Evolutionary conservation across 2,888 invertebrate species (phyloP).

Genomic region (Stenoptilia bipunctidactyla): DNA sequence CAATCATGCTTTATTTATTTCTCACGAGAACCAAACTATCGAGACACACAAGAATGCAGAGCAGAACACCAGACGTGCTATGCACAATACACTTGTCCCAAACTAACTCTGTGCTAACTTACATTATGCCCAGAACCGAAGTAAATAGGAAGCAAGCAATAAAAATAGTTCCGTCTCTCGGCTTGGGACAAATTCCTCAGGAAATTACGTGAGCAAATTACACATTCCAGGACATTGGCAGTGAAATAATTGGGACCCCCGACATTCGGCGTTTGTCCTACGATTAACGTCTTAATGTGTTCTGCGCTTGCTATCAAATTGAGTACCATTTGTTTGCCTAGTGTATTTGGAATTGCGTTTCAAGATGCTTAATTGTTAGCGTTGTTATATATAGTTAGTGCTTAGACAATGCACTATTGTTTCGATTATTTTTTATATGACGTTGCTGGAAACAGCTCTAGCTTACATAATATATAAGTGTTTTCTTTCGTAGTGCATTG

Average conservation of each 20-base stretch:
- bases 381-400: too few relatives aligned
- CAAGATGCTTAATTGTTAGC: too few relatives aligned
- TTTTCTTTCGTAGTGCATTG: too few relatives aligned
- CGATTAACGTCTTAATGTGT: neutral
- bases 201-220: conserved; percentile 70
- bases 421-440: too few relatives aligned
- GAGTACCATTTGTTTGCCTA: too few relatives aligned
- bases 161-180: conserved; percentile 64
- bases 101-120: conserved; percentile 25
- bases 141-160: conserved; percentile 67
- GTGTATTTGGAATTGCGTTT: too few relatives aligned
- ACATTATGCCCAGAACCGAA: conserved; percentile 54
- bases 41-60: too few relatives aligned
- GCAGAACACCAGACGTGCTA: conserved; percentile 40
- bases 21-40: too few relatives aligned
- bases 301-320: neutral
- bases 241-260: conserved; percentile 55
- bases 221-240: conserved; percentile 62
- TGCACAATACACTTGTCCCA: conserved; percentile 50
- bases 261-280: conserved; percentile 12
- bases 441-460: too few relatives aligned
- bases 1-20: too few relatives aligned
- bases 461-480: too few relatives aligned
- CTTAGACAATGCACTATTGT: too few relatives aligned
- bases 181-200: conserved; percentile 58